Evolutionary conservation across 2,888 invertebrate genomes (phyloP).

Genomic region (Drosophila villosipedis): DNA sequence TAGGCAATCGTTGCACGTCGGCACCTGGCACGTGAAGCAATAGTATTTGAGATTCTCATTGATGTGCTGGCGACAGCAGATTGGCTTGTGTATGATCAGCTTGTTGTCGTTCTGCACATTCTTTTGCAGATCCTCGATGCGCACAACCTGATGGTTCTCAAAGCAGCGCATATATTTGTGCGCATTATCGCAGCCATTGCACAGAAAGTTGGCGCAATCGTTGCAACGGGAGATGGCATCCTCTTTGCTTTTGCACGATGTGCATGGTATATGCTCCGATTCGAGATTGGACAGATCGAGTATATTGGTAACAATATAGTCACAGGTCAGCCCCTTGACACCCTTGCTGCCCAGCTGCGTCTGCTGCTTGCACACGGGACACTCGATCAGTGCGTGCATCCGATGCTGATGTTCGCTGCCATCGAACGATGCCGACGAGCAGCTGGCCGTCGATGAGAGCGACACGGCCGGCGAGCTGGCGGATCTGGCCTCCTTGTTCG

Average conservation of each 20-base stretch:
- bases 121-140: constrained; percentile 93
- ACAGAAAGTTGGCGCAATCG: constrained; percentile 97
- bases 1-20: constrained; percentile 95
- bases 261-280: constrained; percentile 90
- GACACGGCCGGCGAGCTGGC: constrained; percentile 82
- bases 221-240: constrained; percentile 96
- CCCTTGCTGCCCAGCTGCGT: constrained; percentile 93
- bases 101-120: constrained; percentile 89
- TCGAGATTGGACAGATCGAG: constrained; percentile 93
- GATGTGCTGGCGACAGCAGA: constrained; percentile 93
- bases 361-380: constrained; percentile 94
- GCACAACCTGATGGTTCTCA: constrained; percentile 96
- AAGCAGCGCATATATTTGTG: constrained; percentile 99
- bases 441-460: constrained; percentile 85
- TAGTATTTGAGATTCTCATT: constrained; percentile 94
- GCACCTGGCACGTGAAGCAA: constrained; percentile 94
- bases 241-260: constrained; percentile 98
- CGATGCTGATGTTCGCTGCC: constrained; percentile 65
- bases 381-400: constrained; percentile 86
- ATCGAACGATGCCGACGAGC: constrained; percentile 83
- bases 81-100: constrained; percentile 94
- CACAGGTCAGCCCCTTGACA: constrained; percentile 92
- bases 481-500: constrained; percentile 88
- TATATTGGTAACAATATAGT: constrained; percentile 94
- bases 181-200: constrained; percentile 97